Percentiles rank a stretch among this genome's conserved stretches.
Evolutionary conservation across 2,888 invertebrate species (phyloP).

Genomic region (Oconnorella tubifera): DNA sequence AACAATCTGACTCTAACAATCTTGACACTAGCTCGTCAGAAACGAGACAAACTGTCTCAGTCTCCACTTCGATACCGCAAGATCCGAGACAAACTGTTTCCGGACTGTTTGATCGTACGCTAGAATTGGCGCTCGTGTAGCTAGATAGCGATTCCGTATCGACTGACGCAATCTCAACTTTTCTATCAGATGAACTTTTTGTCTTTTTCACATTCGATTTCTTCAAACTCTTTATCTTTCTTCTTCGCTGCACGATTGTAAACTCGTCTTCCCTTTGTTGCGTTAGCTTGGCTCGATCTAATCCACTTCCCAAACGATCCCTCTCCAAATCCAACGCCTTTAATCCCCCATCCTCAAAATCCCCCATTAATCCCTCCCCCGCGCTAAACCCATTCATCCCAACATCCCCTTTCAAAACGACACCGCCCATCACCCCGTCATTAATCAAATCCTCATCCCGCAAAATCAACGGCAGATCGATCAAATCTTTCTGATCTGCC

Average conservation of each 20-base stretch:
- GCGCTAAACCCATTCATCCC: background rate
- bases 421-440: background rate
- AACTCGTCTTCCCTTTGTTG: background rate
- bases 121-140: background rate
- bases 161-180: background rate
- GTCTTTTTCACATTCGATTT: background rate
- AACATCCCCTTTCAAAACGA: background rate
- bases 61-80: too few species aligned
- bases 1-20: too few species aligned
- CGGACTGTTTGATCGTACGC: conserved; percentile 1
- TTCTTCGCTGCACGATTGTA: background rate
- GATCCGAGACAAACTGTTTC: too few species aligned
- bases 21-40: too few species aligned
- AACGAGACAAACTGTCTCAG: too few species aligned
- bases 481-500: background rate
- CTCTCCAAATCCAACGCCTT: too few species aligned
- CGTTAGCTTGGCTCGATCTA: background rate
- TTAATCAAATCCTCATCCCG: too few species aligned
- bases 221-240: background rate
- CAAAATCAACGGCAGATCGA: background rate
- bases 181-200: background rate
- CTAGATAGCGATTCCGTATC: background rate
- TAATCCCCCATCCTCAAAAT: background rate
- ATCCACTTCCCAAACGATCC: too few species aligned
- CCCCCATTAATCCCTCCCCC: too few species aligned